Evolutionary conservation across 2,113 vertebrate genomes (phyloP).

Genomic region (Piprites chloris): DNA sequence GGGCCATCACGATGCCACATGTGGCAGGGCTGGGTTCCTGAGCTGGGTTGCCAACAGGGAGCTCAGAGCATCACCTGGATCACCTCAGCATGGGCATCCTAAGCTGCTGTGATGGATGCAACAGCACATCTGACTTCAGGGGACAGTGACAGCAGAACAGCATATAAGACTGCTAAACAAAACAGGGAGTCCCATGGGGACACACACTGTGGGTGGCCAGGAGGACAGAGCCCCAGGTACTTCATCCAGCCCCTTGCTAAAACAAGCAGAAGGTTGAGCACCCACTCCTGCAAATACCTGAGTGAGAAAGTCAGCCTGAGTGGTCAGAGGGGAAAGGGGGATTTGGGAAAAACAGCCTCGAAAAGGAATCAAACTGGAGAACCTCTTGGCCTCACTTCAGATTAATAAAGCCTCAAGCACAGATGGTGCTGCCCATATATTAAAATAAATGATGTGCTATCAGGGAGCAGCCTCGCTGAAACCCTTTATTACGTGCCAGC

Average conservation of each 20-base stretch:
- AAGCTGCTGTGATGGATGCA: not conserved
- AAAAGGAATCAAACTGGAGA: not conserved
- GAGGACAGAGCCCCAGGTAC: not conserved
- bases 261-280: not conserved
- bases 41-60: not conserved
- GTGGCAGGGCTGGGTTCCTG: not conserved
- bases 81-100: rapidly evolving
- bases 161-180: not conserved
- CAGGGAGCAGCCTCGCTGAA: constrained; percentile 9
- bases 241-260: not conserved
- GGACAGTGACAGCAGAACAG: rapidly evolving
- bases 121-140: rapidly evolving
- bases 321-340: not conserved
- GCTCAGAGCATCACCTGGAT: not conserved
- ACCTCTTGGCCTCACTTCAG: not conserved
- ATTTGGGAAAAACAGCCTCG: not conserved
- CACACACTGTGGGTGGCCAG: not conserved
- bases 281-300: not conserved
- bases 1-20: rapidly evolving
- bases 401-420: constrained; percentile 9
- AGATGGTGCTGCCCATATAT: not conserved
- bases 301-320: not conserved
- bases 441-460: constrained; percentile 36
- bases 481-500: not conserved
- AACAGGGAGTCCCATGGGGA: rapidly evolving